Percentiles rank a stretch among this genome's conserved stretches.
Conservation (phyloP, 1,140 invertebrate genomes). For the Meloidogyne chitwoodi region DNA sequence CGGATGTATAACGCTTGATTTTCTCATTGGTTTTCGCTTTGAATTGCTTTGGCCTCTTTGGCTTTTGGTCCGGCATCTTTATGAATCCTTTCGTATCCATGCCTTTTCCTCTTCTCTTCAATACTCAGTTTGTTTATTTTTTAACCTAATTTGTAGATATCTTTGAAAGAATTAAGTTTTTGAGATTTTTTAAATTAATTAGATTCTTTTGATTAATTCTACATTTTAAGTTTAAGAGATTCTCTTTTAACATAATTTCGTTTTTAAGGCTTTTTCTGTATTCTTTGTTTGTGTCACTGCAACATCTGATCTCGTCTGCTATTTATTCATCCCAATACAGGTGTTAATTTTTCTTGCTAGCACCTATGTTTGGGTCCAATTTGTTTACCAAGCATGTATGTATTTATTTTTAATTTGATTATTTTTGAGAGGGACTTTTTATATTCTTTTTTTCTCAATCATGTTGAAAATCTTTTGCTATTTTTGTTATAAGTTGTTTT, state of each 20-base stretch:
- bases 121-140: slow-evolving; percentile 41
- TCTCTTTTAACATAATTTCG: neutral
- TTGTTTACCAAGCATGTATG: slow-evolving; percentile 93
- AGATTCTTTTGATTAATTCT: no score
- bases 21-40: slow-evolving; percentile 95
- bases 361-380: slow-evolving; percentile 98
- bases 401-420: neutral
- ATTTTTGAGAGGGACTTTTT: neutral
- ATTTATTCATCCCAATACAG: slow-evolving; percentile 95
- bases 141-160: neutral
- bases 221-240: no score
- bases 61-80: slow-evolving; percentile 87
- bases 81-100: slow-evolving; percentile 98
- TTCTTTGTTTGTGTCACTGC: slow-evolving; percentile 96
- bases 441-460: neutral
- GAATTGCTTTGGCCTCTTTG: slow-evolving; percentile 99
- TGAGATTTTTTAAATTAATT: no score
- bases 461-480: neutral
- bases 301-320: slow-evolving; percentile 96
- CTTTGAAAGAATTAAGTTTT: no score
- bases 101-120: slow-evolving; percentile 72
- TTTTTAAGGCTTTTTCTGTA: slow-evolving; percentile 86
- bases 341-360: slow-evolving; percentile 76
- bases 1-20: slow-evolving; percentile 88
- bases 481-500: neutral